Base-by-base conservation (phyloP, 1,140 invertebrate species). In the Hestina assimilis region DNA sequence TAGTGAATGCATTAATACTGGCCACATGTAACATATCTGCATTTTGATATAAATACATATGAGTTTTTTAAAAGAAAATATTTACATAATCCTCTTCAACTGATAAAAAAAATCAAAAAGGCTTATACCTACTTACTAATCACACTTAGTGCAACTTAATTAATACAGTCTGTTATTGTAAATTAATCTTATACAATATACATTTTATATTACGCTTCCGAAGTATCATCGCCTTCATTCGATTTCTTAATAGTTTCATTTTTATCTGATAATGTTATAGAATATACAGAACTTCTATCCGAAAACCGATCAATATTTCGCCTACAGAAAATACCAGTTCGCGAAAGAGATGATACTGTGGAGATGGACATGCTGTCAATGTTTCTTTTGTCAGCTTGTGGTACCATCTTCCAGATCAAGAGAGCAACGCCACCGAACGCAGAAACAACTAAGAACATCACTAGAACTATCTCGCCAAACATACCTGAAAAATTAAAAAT, bases 131-230 rank as follows among this genome's bases (percentile, higher is more conserved):
- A 35, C 14, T 35, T 35, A 31, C 29, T 31, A 15, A 51, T 40
- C 21, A 40, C 48, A 40, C 23, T 51, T 14, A 12, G 48, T 51
- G 48, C 48, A 19, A 48, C 31, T 21, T 45, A 47, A 17, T 31
- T 31, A 47, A 11, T 47, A 43, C 33, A 54, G 40, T 54, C 41
- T 33, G 9, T 35, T 33, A 33, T 15, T 35, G 3, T 15, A 35
- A n/a, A n/a, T n/a, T n/a, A n/a, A n/a, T n/a, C n/a, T n/a, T n/a
- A n/a, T n/a, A n/a, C n/a, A n/a, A n/a, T n/a, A n/a, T n/a, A n/a
- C n/a, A n/a, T n/a, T n/a, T n/a, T n/a, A n/a, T n/a, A n/a, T 81
- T 61, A 89, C 46, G 86, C 89, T 68, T 89, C 89, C 4, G 89
- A 89, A 43, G 87, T 88, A 60, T 89, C 86, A 23, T 89, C 89